phyloP scores from a whole-genome alignment of 2,797 vertebrate genomes.

The Sebastiscus albofasciatus region DNA sequence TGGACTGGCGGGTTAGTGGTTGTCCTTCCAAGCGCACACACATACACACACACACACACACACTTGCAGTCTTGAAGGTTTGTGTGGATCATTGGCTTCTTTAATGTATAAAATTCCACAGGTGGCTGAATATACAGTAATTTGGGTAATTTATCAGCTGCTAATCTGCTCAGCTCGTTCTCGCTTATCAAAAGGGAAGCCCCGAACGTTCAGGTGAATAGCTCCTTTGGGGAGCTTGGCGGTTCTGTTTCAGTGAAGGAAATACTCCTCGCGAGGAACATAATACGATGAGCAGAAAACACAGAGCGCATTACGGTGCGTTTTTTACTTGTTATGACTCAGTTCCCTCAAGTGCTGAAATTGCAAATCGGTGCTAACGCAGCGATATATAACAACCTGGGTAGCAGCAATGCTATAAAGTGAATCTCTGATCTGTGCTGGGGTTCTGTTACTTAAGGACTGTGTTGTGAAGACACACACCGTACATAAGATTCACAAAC shows the following conservation, averaged over 20 bases:
- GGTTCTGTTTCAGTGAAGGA: conserved; percentile 45
- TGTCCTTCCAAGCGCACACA: not conserved
- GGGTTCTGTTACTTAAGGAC: conserved; percentile 26
- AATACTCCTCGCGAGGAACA: conserved; percentile 45
- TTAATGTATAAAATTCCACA: conserved; percentile 34
- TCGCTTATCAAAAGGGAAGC: conserved; percentile 30
- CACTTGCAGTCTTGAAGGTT: not conserved
- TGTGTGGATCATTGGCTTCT: conserved; percentile 13
- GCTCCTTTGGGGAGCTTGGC: conserved; percentile 25
- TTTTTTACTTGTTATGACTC: conserved; percentile 57
- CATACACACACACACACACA: not conserved
- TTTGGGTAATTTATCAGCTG: conserved; percentile 45
- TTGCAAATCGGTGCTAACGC: conserved; percentile 29
- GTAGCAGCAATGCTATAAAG: conserved; percentile 26
- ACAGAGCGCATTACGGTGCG: conserved; percentile 33
- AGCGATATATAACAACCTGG: conserved; percentile 33
- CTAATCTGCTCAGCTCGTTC: conserved; percentile 39
- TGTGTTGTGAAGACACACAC: conserved; percentile 17
- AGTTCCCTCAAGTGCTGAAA: conserved; percentile 60
- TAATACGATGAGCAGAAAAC: conserved; percentile 55
- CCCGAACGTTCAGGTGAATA: conserved; percentile 20
- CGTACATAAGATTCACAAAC: not conserved
- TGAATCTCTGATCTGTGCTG: conserved; percentile 35
- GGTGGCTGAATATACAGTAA: conserved; percentile 29
- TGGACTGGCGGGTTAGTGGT: conserved; percentile 22